Evolutionary conservation across 1,140 invertebrate species (phyloP), one percentile per base, ranked within the genome.

Genomic region (Gerris buenoi): DNA sequence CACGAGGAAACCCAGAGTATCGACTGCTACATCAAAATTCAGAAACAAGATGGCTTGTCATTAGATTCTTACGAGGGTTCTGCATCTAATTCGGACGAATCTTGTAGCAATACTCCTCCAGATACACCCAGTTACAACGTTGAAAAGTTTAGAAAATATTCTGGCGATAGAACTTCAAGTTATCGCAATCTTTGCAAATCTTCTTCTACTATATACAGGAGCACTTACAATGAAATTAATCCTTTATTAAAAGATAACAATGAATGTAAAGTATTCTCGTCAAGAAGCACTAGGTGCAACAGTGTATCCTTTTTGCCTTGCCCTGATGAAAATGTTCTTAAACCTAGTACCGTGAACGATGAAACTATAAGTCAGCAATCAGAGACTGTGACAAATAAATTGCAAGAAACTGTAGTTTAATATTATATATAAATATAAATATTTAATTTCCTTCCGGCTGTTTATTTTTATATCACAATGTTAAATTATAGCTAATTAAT

Each of bases 11-110:
- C 83, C 1, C 80, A 81, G 26, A 83, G 84, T 68, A 81, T 79
- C 65, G 77, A 80, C 63, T 72, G 74, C 0, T 82, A 80, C 66
- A 81, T 86, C 64, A 86, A 86, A 22, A 60, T 60, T 13, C 22
- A 13, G 58, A 60, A 60, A 25, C 5, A 60, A 60, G 58, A 60
- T 22, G 23, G 58, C 23, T 60, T 60, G 5, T 3, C 10, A 15
- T 22, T 22, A 60, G 58, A 60, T 22, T 60, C 15, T 22, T 60
- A 14, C 3, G 58, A 60, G 3, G 23, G 58, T 60, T 60, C 58
- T 15, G 22, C 10, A 14, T 13, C 58, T 25, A 22, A 15, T 60
- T 15, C 23, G 5, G 15, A 15, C 23, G 15, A 15, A 5, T 60
- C 58, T 14, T 25, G 23, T 5, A 25, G 58, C 23, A 22, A 15